Conservation (phyloP, 1,140 invertebrate species). For the Zaprionus ornatus region DNA sequence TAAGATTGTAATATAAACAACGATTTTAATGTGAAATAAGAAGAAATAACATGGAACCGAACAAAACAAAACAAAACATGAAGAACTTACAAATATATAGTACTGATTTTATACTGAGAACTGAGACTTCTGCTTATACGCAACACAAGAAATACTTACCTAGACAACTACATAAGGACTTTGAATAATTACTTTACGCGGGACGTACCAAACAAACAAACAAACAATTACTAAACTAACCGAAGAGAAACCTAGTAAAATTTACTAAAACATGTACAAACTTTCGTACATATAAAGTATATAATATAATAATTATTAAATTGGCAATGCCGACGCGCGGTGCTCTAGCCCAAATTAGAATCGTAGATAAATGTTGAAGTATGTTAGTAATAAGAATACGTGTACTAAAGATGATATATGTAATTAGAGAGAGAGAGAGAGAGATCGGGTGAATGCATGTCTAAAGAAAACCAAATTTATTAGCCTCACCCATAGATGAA, state of each 20-base stretch:
- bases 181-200: slow-evolving; percentile 68
- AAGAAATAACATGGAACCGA: slow-evolving; percentile 20
- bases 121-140: slow-evolving; percentile 77
- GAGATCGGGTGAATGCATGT: not conserved
- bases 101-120: slow-evolving; percentile 82
- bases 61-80: slow-evolving; percentile 28
- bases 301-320: slow-evolving; percentile 38
- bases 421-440: not conserved
- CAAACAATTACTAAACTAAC: slow-evolving; percentile 38
- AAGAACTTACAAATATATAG: slow-evolving; percentile 64
- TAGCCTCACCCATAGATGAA: not conserved
- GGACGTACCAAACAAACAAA: slow-evolving; percentile 53
- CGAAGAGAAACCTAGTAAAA: slow-evolving; percentile 65
- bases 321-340: slow-evolving; percentile 73
- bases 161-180: slow-evolving; percentile 65
- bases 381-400: not conserved
- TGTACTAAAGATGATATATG: not conserved
- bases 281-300: slow-evolving; percentile 46
- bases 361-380: slow-evolving; percentile 16
- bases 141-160: slow-evolving; percentile 30
- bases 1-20: slow-evolving; percentile 20
- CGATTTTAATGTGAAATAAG: slow-evolving; percentile 11
- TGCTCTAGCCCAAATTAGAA: slow-evolving; percentile 59
- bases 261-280: slow-evolving; percentile 54
- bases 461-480: not conserved